phyloP scores from a whole-genome alignment of 2,113 vertebrate species.

The Brachirus orientalis region DNA sequence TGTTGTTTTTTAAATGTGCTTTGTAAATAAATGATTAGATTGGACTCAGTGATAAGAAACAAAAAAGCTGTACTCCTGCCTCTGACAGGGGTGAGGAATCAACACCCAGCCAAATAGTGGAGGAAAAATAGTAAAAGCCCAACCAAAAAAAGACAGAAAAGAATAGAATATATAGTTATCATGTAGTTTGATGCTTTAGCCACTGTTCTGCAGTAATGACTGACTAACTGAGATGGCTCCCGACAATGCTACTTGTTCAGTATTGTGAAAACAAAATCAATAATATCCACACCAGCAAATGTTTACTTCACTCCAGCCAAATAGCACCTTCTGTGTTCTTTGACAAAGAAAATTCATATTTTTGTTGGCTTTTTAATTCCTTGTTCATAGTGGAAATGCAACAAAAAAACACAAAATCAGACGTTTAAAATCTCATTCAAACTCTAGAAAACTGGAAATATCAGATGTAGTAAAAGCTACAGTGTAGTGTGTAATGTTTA shows the following conservation, averaged over 20 bases:
- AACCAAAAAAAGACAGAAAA: background rate
- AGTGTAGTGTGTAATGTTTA: too few species aligned
- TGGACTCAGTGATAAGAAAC: background rate
- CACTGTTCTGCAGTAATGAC: background rate
- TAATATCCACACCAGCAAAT: background rate
- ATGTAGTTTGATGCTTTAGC: background rate
- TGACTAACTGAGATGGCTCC: background rate
- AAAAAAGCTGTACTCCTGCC: background rate
- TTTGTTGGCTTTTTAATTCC: too few species aligned
- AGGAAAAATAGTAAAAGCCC: background rate
- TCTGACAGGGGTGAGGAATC: background rate
- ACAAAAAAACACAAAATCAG: too few species aligned
- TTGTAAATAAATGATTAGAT: too few species aligned
- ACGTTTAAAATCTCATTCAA: too few species aligned
- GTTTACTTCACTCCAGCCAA: background rate
- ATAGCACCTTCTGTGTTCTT: background rate
- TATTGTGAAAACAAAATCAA: slow-evolving; percentile 8
- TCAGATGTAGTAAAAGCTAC: too few species aligned
- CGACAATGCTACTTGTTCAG: background rate
- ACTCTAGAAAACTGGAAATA: background rate
- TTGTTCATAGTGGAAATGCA: too few species aligned
- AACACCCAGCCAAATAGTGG: background rate
- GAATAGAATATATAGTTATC: background rate
- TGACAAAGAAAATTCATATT: too few species aligned
- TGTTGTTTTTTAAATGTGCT: too few species aligned